phyloP scores from a whole-genome alignment of 2,113 vertebrate genomes.

The Mus pahari region DNA sequence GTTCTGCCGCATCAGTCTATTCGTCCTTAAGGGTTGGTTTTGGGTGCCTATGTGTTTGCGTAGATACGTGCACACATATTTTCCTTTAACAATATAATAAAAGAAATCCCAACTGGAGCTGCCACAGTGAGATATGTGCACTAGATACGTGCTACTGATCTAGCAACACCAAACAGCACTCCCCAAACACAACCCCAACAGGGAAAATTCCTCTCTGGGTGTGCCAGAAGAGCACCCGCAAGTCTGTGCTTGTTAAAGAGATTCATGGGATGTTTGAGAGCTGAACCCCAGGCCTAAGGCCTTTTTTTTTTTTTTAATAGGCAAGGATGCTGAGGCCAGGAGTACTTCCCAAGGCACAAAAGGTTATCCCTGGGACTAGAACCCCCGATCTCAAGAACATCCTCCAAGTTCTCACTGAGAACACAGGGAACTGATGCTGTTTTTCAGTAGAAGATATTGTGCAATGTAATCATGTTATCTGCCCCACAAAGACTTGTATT shows the following conservation, averaged over 20 bases:
- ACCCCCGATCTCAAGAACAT: neutral
- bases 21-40: neutral
- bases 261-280: conserved; percentile 33
- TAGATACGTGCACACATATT: neutral
- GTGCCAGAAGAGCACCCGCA: neutral
- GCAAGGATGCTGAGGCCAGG: neutral
- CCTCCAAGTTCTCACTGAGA: neutral
- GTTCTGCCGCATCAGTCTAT: neutral
- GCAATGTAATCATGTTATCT: neutral
- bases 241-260: conserved; percentile 54
- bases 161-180: neutral
- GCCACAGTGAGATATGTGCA: neutral
- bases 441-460: neutral
- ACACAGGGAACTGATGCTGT: neutral
- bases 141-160: neutral
- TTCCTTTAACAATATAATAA: neutral
- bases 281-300: neutral
- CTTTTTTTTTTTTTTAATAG: neutral
- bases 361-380: neutral
- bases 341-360: conserved; percentile 14
- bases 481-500: neutral
- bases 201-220: conserved; percentile 25
- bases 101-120: neutral
- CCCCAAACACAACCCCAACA: neutral
- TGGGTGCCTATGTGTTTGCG: neutral